Conservation (phyloP, 2,797 vertebrate genomes). For the Melanotaenia pygmaea region DNA sequence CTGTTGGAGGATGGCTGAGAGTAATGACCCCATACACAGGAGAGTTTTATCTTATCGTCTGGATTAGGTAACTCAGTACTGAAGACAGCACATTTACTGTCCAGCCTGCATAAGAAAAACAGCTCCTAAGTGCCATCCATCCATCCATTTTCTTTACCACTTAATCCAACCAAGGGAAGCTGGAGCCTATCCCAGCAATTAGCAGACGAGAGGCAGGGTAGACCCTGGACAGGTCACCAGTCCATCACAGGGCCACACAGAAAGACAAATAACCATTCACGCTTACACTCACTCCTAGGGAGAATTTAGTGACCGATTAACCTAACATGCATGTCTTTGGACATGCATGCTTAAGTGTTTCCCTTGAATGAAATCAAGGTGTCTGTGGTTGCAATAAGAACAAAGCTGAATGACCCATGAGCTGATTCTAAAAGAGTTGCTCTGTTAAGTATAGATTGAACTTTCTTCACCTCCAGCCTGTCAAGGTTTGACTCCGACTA, state of each 20-base stretch:
- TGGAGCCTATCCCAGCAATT: no score
- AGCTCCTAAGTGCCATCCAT: background rate
- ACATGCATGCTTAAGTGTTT: background rate
- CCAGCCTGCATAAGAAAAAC: background rate
- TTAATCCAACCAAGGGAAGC: no score
- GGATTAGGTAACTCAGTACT: background rate
- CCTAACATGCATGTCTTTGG: no score
- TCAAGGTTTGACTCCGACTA: background rate
- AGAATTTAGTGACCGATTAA: no score
- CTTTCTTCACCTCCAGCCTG: background rate
- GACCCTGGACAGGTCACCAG: no score
- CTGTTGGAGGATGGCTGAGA: conserved; percentile 18
- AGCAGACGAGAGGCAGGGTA: no score
- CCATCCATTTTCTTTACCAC: no score
- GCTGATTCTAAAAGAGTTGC: background rate
- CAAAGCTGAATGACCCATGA: background rate
- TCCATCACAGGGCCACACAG: no score
- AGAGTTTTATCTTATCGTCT: conserved; percentile 21
- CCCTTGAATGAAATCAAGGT: background rate
- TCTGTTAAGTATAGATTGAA: background rate
- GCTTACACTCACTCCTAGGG: no score
- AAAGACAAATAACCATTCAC: no score
- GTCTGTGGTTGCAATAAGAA: background rate
- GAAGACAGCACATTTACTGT: background rate
- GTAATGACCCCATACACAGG: conserved; percentile 22